Base-by-base conservation (phyloP, 2,888 invertebrate species). In the Omphaloscelis lunosa region DNA sequence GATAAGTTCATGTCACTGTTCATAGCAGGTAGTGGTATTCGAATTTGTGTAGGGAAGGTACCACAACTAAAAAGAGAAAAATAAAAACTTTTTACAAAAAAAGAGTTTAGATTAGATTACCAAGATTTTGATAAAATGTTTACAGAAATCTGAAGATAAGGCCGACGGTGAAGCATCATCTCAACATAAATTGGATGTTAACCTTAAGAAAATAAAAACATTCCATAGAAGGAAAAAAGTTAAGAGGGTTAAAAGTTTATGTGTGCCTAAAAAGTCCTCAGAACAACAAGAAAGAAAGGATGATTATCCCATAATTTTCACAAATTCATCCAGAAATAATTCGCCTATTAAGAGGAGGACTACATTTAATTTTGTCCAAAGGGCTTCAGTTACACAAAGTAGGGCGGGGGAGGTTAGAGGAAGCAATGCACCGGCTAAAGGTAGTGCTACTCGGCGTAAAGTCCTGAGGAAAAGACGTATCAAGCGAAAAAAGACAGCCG, bases 191-290 rank as follows among this genome's bases (percentile, higher is more conserved):
- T 51, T 73, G n/a, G 83, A 87, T 51, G 1, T 56, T 12, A 81
- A 83, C 66, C 48, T n/a, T 27, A 92, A 88, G 53, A 92, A 91
- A 87, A 20, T 29, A 0, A 92, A 90, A 85, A 81, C 48, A 6
- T 74, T 58, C 45, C 75, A 82, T 76, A 71, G 39, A 23, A 86
- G 86, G 85, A 91, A 89, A 79, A 92, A 90, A 80, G 73, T 89
- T 4, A 91, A 85, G 79, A 91, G 83, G 74, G 75, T 88, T 0
- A 93, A 90, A 81, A 93, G 91, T 77, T 76, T 91, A 71, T 84
- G 82, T 56, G 66, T 85, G 4, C 85, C 90, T 2, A 59, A 66
- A 7, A 82, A 77, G 56, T 68, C 67, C 6, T 51, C 72, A 7
- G 63, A 29, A 2, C 39, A 67, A 56, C 51, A 79, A 58, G 90